Evolutionary conservation across 2,888 invertebrate species (phyloP).

Genomic region (Calameuta filiformis): DNA sequence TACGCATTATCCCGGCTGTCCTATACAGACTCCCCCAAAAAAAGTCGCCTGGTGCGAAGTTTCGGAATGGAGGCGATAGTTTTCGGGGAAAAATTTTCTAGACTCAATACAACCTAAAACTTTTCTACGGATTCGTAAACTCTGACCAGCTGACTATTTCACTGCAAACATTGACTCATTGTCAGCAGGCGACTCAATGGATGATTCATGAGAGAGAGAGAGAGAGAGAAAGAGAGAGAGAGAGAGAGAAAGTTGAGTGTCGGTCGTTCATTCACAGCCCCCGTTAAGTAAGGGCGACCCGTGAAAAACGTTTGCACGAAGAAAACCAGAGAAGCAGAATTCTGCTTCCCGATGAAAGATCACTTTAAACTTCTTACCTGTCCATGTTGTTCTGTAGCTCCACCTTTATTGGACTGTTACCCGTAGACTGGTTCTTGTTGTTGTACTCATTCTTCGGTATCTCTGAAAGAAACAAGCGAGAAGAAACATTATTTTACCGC

Average conservation of each 20-base stretch:
- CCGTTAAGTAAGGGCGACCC: not conserved
- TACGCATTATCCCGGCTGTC: too few species aligned
- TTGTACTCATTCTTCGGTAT: slow-evolving; percentile 93
- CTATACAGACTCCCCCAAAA: too few species aligned
- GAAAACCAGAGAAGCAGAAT: too few species aligned
- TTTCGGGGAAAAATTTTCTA: too few species aligned
- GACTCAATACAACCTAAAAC: not conserved
- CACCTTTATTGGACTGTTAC: slow-evolving; percentile 87
- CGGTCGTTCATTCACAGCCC: not conserved
- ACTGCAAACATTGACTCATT: slow-evolving; percentile 50
- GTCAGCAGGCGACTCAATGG: slow-evolving; percentile 40
- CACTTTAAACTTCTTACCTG: slow-evolving; percentile 57
- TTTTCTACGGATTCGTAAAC: slow-evolving; percentile 12
- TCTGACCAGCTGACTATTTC: slow-evolving; percentile 13
- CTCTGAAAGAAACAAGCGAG: slow-evolving; percentile 70
- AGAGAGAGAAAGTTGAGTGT: not conserved
- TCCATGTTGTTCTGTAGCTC: slow-evolving; percentile 69
- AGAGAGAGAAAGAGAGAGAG: slow-evolving; percentile 5
- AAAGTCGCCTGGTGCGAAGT: too few species aligned
- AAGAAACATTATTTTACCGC: not conserved
- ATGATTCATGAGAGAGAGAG: slow-evolving; percentile 45
- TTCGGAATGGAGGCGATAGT: too few species aligned
- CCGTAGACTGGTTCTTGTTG: slow-evolving; percentile 78
- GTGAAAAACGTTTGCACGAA: too few species aligned
- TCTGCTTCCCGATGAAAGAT: too few species aligned